Evolutionary conservation across 2,888 invertebrate genomes (phyloP).

Genomic region (Unio pictorum): DNA sequence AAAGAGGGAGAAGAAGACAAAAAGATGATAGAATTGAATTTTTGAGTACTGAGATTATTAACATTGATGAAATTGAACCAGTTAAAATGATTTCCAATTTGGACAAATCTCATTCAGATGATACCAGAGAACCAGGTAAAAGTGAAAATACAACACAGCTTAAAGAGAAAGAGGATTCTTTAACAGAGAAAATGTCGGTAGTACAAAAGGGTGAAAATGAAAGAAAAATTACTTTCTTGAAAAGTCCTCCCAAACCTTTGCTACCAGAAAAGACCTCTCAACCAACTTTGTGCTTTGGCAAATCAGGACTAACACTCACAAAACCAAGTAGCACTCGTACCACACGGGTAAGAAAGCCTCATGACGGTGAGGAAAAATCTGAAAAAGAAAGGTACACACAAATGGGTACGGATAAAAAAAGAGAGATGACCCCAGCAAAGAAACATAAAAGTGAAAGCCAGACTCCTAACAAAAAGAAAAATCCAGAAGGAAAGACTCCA

Average conservation of each 20-base stretch:
- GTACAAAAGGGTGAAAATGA: slow-evolving; percentile 3
- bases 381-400: not conserved
- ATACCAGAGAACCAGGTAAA: slow-evolving; percentile 1
- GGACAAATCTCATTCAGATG: slow-evolving; percentile 4
- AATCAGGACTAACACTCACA: slow-evolving; percentile 28
- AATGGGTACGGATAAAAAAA: not conserved
- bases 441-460: not conserved
- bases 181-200: slow-evolving; percentile 3
- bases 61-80: not conserved
- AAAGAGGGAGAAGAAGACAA: slow-evolving; percentile 2
- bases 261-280: slow-evolving; percentile 31
- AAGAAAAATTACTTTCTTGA: slow-evolving; percentile 5
- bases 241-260: slow-evolving; percentile 2
- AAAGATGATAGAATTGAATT: not conserved
- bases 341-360: not conserved
- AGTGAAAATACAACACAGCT: not conserved
- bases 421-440: not conserved
- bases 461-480: slow-evolving; percentile 1
- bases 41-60: not conserved
- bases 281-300: slow-evolving; percentile 41
- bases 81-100: not conserved
- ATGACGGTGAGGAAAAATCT: not conserved
- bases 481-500: slow-evolving; percentile 1
- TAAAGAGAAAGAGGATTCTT: not conserved
- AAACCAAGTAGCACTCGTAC: slow-evolving; percentile 13